Base-by-base conservation (phyloP, 2,113 vertebrate genomes). In the Corvus moneduloides region DNA sequence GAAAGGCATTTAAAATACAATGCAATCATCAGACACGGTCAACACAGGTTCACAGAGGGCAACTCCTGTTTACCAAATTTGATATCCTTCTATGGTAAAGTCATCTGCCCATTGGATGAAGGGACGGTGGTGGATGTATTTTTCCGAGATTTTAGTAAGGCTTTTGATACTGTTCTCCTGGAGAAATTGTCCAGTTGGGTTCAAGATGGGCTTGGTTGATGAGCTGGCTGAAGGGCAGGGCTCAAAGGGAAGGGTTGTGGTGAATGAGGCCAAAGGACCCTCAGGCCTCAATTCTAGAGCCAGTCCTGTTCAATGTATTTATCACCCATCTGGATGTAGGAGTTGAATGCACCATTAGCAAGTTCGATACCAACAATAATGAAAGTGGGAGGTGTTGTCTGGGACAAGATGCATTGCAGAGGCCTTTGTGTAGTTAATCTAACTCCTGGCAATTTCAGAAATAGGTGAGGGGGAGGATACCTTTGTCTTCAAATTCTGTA, bases 391-490 rank as follows among this genome's bases (percentile, higher is more conserved):
- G 8, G 19, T 73, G 41, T 24, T 84, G 59, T 61, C 16, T 35
- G 32, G 27, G 30, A 27, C 16, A 55, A 33, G 32, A 37, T 49
- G 27, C 32, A 11, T 73, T 84, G 32, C 19, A 49, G 59, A 61
- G 27, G 16, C 6, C 16, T 85, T 79, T 72, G 33, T 71, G 44
- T 87, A 35, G 32, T 61, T 68, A 90, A 73, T 93, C 66, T 87
- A 82, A 94, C 30, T 68, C 68, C 88, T 88, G 11, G 68, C 66
- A 91, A 69, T 82, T 94, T 93, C 84, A 90, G 84, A 75, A 83
- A 24, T 44, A 15, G n/a, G 37, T 62, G 35, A 90, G 63, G 66
- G 37, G 37, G 39, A 7, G 13, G 41, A 81, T 85, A 79, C 33
- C 21, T 74, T 85, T 93, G 15, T 80, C 24, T 59, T 73, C 64